A percentile compares a stretch with the other conserved stretches of the same genome.
These are phyloP conservation scores for Diplosoma virens DNA, from an alignment of 23 tunicate genomes.

Conservation along the genomic window DNA sequence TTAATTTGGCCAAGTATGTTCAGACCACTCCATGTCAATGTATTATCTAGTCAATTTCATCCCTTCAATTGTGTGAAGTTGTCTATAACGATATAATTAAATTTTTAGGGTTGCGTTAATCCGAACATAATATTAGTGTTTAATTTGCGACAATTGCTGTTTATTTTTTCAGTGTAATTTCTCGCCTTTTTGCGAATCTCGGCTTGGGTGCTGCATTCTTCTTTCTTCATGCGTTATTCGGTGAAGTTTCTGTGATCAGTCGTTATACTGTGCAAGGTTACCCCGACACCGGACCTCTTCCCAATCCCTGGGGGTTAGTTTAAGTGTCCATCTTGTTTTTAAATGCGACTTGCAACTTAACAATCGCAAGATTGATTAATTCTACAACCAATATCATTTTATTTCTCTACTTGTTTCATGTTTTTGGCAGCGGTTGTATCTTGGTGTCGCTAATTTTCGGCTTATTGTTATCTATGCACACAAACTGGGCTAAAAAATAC, in stretches of 20 bases:
- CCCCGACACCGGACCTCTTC: slow-evolving; percentile 48
- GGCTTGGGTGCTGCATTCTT: slow-evolving; percentile 41
- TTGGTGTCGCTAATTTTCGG: slow-evolving; percentile 33
- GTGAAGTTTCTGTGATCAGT: slow-evolving; percentile 50
- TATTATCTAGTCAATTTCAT: no score
- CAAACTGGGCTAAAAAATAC: not conserved
- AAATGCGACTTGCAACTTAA: no score
- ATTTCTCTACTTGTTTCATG: no score
- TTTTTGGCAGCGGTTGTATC: slow-evolving; percentile 44
- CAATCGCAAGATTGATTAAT: no score
- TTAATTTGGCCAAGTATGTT: no score
- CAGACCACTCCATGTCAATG: no score
- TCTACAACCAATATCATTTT: not conserved
- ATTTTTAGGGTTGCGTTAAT: no score
- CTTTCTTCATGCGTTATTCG: slow-evolving; percentile 42
- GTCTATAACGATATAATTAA: no score
- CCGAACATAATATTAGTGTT: no score
- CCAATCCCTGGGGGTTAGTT: slow-evolving; percentile 73
- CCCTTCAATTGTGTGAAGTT: no score
- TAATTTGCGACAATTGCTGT: no score
- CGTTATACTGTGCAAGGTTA: slow-evolving; percentile 48
- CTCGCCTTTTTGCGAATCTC: slow-evolving; percentile 1
- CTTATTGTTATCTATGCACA: slow-evolving; percentile 43
- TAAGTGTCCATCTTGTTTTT: no score
- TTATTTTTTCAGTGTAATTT: not conserved